phyloP scores from a whole-genome alignment of 1,140 invertebrate species.

The Drosophila lacertosa region DNA sequence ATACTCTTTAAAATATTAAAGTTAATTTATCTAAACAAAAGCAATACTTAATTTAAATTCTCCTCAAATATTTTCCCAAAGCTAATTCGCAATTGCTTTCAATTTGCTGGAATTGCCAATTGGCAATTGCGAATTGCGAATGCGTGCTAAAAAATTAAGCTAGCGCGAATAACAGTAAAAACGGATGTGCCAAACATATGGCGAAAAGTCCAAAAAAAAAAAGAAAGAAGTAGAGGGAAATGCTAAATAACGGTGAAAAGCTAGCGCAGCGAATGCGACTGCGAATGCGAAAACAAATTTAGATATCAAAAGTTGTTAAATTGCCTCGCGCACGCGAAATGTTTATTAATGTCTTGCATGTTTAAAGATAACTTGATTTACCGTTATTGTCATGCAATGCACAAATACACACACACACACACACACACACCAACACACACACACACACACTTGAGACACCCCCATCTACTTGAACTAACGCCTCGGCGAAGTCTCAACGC shows the following conservation, averaged over 20 bases:
- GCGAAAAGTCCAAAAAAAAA: constrained; percentile 5
- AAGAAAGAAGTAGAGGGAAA: constrained; percentile 21
- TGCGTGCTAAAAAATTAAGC: constrained; percentile 34
- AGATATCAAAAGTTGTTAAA: constrained; percentile 84
- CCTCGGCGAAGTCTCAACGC: constrained; percentile 49
- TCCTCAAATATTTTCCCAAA: neutral
- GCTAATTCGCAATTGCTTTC: constrained; percentile 22
- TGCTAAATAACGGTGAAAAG: constrained; percentile 48
- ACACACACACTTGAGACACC: constrained; percentile 20
- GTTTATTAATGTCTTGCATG: constrained; percentile 83
- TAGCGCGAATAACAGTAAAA: constrained; percentile 22
- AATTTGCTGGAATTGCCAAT: constrained; percentile 30
- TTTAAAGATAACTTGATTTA: constrained; percentile 83
- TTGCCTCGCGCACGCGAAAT: constrained; percentile 81
- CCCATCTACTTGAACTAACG: constrained; percentile 63
- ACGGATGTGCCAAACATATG: constrained; percentile 33
- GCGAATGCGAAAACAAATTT: constrained; percentile 72
- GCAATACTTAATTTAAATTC: neutral
- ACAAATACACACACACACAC: constrained; percentile 52
- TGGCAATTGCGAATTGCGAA: constrained; percentile 26
- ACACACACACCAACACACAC: constrained; percentile 19
- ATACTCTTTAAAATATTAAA: too few species aligned
- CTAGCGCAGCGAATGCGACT: constrained; percentile 15
- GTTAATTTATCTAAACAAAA: too few species aligned
- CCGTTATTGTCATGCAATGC: constrained; percentile 79